A percentile compares a stretch with the other conserved stretches of the same genome.
phyloP scores from a whole-genome alignment of 2,113 vertebrate genomes.

The Zosterops pallidus region DNA sequence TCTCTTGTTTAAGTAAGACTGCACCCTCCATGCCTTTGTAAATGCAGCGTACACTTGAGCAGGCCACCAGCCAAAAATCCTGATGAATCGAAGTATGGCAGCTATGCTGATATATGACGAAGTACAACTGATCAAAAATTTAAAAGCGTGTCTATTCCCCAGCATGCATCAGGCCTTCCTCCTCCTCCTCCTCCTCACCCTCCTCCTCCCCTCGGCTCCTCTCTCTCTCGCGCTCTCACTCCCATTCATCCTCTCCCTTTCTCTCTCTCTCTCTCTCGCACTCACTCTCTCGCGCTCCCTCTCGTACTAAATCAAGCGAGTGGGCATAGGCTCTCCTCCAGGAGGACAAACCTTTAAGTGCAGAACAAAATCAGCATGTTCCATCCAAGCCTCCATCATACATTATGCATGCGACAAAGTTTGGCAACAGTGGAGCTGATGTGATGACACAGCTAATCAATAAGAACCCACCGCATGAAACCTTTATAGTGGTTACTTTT shows the following conservation, averaged over 20 bases:
- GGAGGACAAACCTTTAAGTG: slow-evolving; percentile 79
- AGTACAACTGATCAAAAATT: slow-evolving; percentile 80
- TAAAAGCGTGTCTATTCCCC: slow-evolving; percentile 82
- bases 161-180: slow-evolving; percentile 82
- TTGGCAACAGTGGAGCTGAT: slow-evolving; percentile 86
- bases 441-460: slow-evolving; percentile 84
- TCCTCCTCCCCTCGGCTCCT: slow-evolving; percentile 30
- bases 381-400: slow-evolving; percentile 84
- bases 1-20: slow-evolving; percentile 78
- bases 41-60: slow-evolving; percentile 78
- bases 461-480: slow-evolving; percentile 83
- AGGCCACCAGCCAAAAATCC: slow-evolving; percentile 79
- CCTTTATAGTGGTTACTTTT: slow-evolving; percentile 85
- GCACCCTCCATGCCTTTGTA: slow-evolving; percentile 79
- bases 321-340: slow-evolving; percentile 78
- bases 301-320: slow-evolving; percentile 75
- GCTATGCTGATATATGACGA: slow-evolving; percentile 79
- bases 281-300: slow-evolving; percentile 33
- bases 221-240: slow-evolving; percentile 6
- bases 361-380: slow-evolving; percentile 81
- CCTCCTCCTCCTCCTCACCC: slow-evolving; percentile 60
- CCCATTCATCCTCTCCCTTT: slow-evolving; percentile 44
- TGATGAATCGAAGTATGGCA: slow-evolving; percentile 77
- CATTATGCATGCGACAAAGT: slow-evolving; percentile 87
- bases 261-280: slow-evolving; percentile 29